Evolutionary conservation across 2,888 invertebrate genomes (phyloP), one percentile per base, ranked within the genome.

Genomic region (Oithona nana): DNA sequence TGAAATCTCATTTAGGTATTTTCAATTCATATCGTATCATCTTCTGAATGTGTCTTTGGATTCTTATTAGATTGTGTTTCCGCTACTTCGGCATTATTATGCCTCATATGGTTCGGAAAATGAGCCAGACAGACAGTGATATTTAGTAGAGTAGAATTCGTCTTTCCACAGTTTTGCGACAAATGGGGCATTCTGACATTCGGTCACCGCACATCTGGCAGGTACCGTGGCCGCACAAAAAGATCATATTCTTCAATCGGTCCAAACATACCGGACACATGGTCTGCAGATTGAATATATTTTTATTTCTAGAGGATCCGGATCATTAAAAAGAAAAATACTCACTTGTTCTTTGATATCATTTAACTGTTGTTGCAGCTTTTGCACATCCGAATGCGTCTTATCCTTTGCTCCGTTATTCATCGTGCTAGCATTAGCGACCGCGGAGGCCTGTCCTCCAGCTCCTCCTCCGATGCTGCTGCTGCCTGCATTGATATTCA

Each of bases 191-290:
- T 70, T 94, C 94, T 65, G 86, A 83, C 82, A 95, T 93, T 70
- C 92, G 85, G 78, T 97, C 95, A 30, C 95, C 94, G 75, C 95
- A 97, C 86, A 93, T 89, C 77, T 95, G 95, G 73, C 95, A 95
- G 66, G 93, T 87, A 67, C 94, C 95, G 74, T 97, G 95, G 4
- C 95, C 95, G 75, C 95, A 95, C 54, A 94, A 80, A 78, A 94
- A 95, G 69, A 94, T 93, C 93, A 97, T 94, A 76, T 97, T 95
- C 78, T 94, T 95, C 70, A 94, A 78, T 31, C 94, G 84, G 76
- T 97, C 95, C 77, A 97, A 79, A 75, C 95, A 97, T 66, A 97
- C 93, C 3, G 95, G 95, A 71, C 95, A 97, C 86, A 93, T 92
- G 1, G 94, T 95, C 92, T 95, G 80, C 2, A 78, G 50, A 49